Evolutionary conservation across 2,888 invertebrate species (phyloP).

Genomic region (Crematogaster levior): DNA sequence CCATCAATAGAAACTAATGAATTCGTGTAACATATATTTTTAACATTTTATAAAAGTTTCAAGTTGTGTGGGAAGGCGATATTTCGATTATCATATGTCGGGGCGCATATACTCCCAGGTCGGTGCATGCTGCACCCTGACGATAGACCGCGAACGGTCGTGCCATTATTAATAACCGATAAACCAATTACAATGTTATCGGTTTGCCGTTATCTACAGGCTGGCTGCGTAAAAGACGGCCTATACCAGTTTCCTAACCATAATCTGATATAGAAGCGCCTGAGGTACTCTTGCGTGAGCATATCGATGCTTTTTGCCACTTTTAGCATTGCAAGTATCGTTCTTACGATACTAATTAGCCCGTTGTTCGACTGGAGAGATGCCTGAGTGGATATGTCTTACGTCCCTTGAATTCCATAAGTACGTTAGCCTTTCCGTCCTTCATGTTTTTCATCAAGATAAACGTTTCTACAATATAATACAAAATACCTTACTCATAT

Average conservation of each 20-base stretch:
- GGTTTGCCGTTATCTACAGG: slow-evolving; percentile 64
- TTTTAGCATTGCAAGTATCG: slow-evolving; percentile 66
- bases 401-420: slow-evolving; percentile 22
- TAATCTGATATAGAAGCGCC: slow-evolving; percentile 68
- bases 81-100: slow-evolving; percentile 30
- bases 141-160: slow-evolving; percentile 54
- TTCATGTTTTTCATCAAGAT: not conserved
- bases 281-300: slow-evolving; percentile 63
- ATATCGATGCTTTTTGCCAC: slow-evolving; percentile 63
- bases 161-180: slow-evolving; percentile 76
- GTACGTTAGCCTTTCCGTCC: not conserved
- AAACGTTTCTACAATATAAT: not conserved
- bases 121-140: slow-evolving; percentile 14
- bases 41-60: slow-evolving; percentile 6
- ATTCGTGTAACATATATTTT: not conserved
- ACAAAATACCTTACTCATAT: not conserved
- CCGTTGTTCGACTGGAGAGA: slow-evolving; percentile 57
- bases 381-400: too few species aligned
- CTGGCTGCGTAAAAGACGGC: slow-evolving; percentile 38
- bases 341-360: slow-evolving; percentile 67
- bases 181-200: slow-evolving; percentile 77
- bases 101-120: not conserved
- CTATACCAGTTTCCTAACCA: slow-evolving; percentile 49
- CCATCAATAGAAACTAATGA: not conserved
- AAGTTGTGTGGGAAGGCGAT: slow-evolving; percentile 18